Percentiles rank a stretch among this genome's conserved stretches.
Conservation (phyloP, 2,888 invertebrate species). For the Agapostemon virescens region DNA sequence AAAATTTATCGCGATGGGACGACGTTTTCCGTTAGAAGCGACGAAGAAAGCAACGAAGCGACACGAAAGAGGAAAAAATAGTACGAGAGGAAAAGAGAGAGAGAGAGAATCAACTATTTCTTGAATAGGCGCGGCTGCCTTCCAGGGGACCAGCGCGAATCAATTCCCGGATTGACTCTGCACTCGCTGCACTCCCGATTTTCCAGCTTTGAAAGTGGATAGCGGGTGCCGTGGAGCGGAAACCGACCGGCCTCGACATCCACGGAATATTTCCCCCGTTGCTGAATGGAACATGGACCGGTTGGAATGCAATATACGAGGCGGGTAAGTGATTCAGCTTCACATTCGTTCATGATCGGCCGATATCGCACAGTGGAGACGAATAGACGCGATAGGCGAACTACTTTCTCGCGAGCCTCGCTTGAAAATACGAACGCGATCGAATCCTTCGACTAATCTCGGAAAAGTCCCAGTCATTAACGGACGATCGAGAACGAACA, state of each 20-base stretch:
- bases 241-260: conserved; percentile 29
- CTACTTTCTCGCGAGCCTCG: conserved; percentile 24
- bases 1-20: conserved; percentile 50
- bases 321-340: conserved; percentile 35
- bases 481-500: neutral
- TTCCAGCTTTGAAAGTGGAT: conserved; percentile 35
- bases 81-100: neutral
- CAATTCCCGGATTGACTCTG: conserved; percentile 54
- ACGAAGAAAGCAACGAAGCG: conserved; percentile 27
- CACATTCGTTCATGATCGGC: conserved; percentile 19
- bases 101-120: conserved; percentile 20
- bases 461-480: conserved; percentile 3
- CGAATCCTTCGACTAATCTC: neutral
- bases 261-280: conserved; percentile 33
- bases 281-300: conserved; percentile 36
- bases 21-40: conserved; percentile 48
- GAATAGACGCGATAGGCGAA: conserved; percentile 15
- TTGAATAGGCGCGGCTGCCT: conserved; percentile 48
- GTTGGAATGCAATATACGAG: conserved; percentile 54
- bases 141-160: conserved; percentile 51
- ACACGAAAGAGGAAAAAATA: neutral
- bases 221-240: conserved; percentile 19
- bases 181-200: conserved; percentile 41
- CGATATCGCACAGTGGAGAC: conserved; percentile 19
- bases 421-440: neutral